These are phyloP conservation scores for Selene dorsalis DNA, from an alignment of 2,797 vertebrate genomes.

Conservation along the genomic window DNA sequence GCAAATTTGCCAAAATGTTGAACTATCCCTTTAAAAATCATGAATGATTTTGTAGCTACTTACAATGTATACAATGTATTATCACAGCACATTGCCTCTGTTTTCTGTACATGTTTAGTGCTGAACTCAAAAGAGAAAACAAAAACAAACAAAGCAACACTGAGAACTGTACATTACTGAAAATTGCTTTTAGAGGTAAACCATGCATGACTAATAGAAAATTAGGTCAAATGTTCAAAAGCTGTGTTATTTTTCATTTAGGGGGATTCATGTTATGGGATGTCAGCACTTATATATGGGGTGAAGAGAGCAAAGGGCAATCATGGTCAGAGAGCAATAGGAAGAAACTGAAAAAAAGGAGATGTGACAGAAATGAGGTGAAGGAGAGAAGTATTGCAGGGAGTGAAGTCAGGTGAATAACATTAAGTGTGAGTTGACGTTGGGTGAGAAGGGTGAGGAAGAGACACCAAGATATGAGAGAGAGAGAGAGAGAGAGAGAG, in stretches of 20 bases:
- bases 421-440: conserved; percentile 51
- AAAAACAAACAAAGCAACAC: neutral
- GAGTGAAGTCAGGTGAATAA: conserved; percentile 61
- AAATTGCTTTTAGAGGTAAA: neutral
- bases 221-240: neutral
- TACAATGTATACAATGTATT: no score
- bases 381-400: conserved; percentile 7
- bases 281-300: neutral
- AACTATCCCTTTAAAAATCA: no score
- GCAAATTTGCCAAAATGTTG: no score
- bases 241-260: neutral
- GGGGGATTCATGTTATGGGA: neutral
- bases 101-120: neutral
- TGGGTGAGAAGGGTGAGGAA: conserved; percentile 28
- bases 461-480: conserved; percentile 25
- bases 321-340: neutral
- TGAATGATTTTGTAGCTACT: neutral
- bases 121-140: neutral
- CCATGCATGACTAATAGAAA: neutral
- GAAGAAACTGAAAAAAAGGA: neutral
- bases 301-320: neutral
- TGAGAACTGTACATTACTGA: neutral
- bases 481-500: conserved; percentile 10
- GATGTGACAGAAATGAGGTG: neutral
- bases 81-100: neutral